Base-by-base conservation (phyloP, 37 sponge, comb jelly and placozoan genomes). In the Aphrocallistes beatrix region DNA sequence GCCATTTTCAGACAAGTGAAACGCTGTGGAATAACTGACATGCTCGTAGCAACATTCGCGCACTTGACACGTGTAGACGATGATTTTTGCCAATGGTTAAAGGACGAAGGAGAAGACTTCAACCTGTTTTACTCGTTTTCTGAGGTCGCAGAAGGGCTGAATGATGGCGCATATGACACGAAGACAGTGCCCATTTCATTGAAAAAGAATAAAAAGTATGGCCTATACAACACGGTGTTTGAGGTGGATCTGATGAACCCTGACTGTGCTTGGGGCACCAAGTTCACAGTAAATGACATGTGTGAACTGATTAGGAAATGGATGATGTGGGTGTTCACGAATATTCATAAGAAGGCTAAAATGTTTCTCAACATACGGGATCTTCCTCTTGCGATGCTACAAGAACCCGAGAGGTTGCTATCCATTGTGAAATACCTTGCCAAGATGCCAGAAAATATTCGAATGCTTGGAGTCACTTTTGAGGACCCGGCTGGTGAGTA, bases 401-500 rank as follows among this genome's bases (percentile, higher is more conserved):
- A 40, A 3, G 34, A 60, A 0, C 91, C 95, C 6, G 85, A 89
- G 28, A 87, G 92, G 0, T 83, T 92, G 39, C 85, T 92, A 38
- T 36, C 81, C 1, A 23, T 94, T 10, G 90, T 90, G 19, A 40
- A 38, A 1, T 94, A 86, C 48, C 87, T 94, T 9, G 88, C 91
- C 0, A 23, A 0, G 13, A 81, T 92, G 36, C 92, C 95, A 0
- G 39, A 82, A 8, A 48, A 89, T 0, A 17, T 84, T 23, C 86
- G 90, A 13, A 48, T 86, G 84, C 87, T 88, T 42, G 92, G 82
- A 1, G n/a, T 94, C n/a, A 36, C 37, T 36, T 94, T 85, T 45
- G 95, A 94, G 91, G 95, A 94, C 38, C 90, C 90, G 0, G 45
- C 83, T 0, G 95, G 95, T 23, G 87, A 91, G 30, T 88, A 81